Base-by-base conservation (phyloP, 2,888 invertebrate species). In the Exephanes ischioxanthus region DNA sequence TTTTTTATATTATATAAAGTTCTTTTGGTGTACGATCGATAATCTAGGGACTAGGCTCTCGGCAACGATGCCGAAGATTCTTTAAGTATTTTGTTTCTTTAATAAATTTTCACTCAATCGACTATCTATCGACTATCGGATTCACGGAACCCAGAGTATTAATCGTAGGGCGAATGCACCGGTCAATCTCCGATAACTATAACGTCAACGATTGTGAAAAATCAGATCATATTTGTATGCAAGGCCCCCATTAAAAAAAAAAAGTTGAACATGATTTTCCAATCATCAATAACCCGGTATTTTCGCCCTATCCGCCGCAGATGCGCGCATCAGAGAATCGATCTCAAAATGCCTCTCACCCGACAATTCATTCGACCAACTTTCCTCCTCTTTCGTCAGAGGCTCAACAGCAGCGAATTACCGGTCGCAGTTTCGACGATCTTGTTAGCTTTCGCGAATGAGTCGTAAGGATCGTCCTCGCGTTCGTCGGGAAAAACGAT, bases 41-140 rank as follows among this genome's bases (percentile, higher is more conserved):
- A 58, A 58, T 26, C 11, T 19, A 16, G 45, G 48, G 78, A 79
- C 78, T 79, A 79, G 78, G 78, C 61, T 48, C 48, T 41, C 30
- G 61, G 68, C 61, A 58, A n/a, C 3, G 14, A 33, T 61, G 61
- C 78, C 61, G 22, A 71, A 79, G n/a, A 48, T 70, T 78, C 48
- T 48, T 77, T 30, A 68, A 30, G 45, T 70, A 37, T 41, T 41
- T 41, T 61, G 7, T n/a, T 41, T 30, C 7, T 26, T 53, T 55
- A 33, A 11, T 33, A 16, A 7, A 26, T 26, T 26, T 26, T 58
- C 58, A 11, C 26, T 73, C 19, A 30, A 61, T 48, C 22, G 19
- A 9, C 55, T 37, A 77, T 53, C 30, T 1, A 33, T 33, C 33
- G 33, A 33, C 33, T 6, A 33, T 55, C 55, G 55, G 78, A 7